A percentile compares a stretch with the other conserved stretches of the same genome.
Evolutionary conservation across 2,888 invertebrate genomes (phyloP).

Genomic region (Anarsia innoxiella): DNA sequence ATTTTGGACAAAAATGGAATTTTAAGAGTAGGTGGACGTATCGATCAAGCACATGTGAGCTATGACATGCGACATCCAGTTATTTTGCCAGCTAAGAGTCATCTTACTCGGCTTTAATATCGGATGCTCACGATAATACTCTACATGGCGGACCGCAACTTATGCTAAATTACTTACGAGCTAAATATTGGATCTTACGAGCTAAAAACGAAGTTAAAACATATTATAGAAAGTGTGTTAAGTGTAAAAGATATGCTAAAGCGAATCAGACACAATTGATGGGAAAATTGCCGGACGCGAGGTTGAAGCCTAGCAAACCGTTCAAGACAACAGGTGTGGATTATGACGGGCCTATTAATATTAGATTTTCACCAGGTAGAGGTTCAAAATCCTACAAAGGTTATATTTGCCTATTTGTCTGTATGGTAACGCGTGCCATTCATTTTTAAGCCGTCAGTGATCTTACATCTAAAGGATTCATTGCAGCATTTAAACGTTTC

Average conservation of each 20-base stretch:
- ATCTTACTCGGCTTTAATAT: slow-evolving; percentile 9
- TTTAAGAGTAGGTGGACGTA: slow-evolving; percentile 12
- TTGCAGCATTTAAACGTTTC: slow-evolving; percentile 19
- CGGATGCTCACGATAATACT: slow-evolving; percentile 6
- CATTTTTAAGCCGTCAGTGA: slow-evolving; percentile 24
- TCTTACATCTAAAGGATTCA: slow-evolving; percentile 22
- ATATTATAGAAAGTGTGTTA: neutral
- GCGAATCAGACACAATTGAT: slow-evolving; percentile 7
- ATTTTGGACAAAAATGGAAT: slow-evolving; percentile 11
- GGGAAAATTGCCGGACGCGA: slow-evolving; percentile 6
- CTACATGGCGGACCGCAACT: slow-evolving; percentile 6
- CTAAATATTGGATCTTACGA: slow-evolving; percentile 8
- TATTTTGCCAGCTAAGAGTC: slow-evolving; percentile 7
- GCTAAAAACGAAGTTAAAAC: neutral
- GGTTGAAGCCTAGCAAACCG: slow-evolving; percentile 4
- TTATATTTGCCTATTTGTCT: slow-evolving; percentile 17
- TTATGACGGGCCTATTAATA: slow-evolving; percentile 11
- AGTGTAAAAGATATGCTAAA: neutral
- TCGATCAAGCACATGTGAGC: neutral
- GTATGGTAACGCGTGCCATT: slow-evolving; percentile 13
- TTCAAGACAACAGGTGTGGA: slow-evolving; percentile 10
- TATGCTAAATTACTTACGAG: slow-evolving; percentile 4
- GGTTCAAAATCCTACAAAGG: slow-evolving; percentile 12
- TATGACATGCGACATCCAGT: slow-evolving; percentile 10
- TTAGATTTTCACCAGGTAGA: slow-evolving; percentile 8